phyloP scores from a whole-genome alignment of 2,888 invertebrate genomes.

The Endotricha flammealis region DNA sequence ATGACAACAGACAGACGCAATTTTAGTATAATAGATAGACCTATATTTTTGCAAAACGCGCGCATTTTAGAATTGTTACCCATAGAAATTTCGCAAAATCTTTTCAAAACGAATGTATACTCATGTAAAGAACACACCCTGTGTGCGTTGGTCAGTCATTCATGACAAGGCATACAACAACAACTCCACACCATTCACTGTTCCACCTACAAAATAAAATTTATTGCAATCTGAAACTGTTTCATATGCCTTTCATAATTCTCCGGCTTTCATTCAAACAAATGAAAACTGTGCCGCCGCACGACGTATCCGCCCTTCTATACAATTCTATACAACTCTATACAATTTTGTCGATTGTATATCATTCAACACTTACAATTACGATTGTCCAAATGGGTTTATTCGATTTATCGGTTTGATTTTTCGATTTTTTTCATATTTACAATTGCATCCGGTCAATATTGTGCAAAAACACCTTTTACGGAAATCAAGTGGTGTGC shows the following conservation, averaged over 20 bases:
- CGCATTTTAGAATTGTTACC: no score
- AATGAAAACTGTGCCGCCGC: slow-evolving; percentile 41
- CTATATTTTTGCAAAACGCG: no score
- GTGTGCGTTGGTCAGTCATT: no score
- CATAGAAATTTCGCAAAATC: no score
- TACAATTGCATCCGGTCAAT: slow-evolving; percentile 33
- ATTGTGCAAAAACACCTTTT: slow-evolving; percentile 37
- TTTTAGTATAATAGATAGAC: no score
- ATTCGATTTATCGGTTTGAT: not conserved
- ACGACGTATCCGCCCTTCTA: slow-evolving; percentile 55
- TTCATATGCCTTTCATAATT: slow-evolving; percentile 61
- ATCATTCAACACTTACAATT: slow-evolving; percentile 7
- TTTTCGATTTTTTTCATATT: not conserved
- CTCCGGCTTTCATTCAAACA: slow-evolving; percentile 50
- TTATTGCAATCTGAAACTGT: slow-evolving; percentile 72
- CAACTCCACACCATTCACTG: slow-evolving; percentile 29
- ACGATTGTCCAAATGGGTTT: not conserved
- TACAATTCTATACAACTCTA: slow-evolving; percentile 23
- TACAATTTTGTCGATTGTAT: slow-evolving; percentile 15
- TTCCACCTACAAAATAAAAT: slow-evolving; percentile 61
- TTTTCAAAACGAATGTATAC: no score
- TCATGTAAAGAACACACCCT: no score
- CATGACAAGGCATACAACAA: not conserved
- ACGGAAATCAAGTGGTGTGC: slow-evolving; percentile 37
- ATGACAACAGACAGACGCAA: no score